Base-by-base conservation (phyloP, 2,888 invertebrate genomes). In the Xestoiulus laeticollis region DNA sequence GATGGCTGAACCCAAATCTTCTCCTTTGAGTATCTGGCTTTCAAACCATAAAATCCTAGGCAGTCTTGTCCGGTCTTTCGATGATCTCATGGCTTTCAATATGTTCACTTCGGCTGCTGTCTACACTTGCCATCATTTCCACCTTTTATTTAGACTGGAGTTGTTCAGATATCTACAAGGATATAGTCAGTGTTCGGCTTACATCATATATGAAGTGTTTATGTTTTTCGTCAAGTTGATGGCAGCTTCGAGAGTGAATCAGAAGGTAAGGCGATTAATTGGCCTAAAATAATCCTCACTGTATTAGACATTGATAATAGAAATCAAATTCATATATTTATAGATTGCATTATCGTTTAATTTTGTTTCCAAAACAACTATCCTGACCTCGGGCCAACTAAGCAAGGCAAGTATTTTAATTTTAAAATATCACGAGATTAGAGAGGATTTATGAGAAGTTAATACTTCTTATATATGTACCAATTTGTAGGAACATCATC, bases 401-500 rank as follows among this genome's bases (percentile, higher is more conserved):
- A 78, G 78, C 78, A 78, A 78, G 30, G 78, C 30, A 78, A 12
- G 22, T 78, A 30, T 1, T 30, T 78, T 30, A 30, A 26, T 26
- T 59, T n/a, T 8, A 68, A 16, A 48, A 48, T 1, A 12, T 12
- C 2, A 48, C 38, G 38, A 38, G 38, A 6, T 38, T 38, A 38
- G 38, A n/a, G n/a, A n/a, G n/a, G n/a, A n/a, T n/a, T n/a, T n/a
- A n/a, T n/a, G n/a, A n/a, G n/a, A n/a, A n/a, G n/a, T n/a, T n/a
- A n/a, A n/a, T n/a, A n/a, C n/a, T n/a, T n/a, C 48, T 48, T 1
- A 16, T 48, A 16, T 48, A 8, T 48, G 12, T 8, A 48, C 4
- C 48, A 16, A 30, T 78, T 59, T 59, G 26, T 78, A 78, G 78
- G 78, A 78, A 78, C 78, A 78, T 30, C 78, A 78, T 78, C 78